These are phyloP conservation scores for Echiichthys vipera DNA, from an alignment of 2,797 vertebrate species.

Conservation along the genomic window DNA sequence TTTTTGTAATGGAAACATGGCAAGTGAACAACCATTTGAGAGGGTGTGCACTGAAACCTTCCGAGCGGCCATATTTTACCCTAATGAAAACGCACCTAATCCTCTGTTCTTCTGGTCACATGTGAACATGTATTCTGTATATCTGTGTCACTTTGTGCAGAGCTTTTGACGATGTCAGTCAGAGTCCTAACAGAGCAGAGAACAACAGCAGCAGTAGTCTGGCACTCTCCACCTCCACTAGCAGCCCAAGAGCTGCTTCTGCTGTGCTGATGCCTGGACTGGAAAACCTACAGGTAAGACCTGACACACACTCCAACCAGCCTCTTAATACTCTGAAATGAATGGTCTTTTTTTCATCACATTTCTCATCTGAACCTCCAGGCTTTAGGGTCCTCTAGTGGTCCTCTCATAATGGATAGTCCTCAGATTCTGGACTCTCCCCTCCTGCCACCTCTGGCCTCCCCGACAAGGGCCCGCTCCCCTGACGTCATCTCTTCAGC, in stretches of 20 bases:
- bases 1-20: too few relatives aligned
- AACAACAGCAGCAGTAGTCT: slow-evolving; percentile 78
- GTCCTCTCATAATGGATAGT: slow-evolving; percentile 84
- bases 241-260: slow-evolving; percentile 87
- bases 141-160: slow-evolving; percentile 74
- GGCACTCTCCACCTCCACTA: slow-evolving; percentile 76
- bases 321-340: neutral
- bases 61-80: too few relatives aligned
- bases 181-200: slow-evolving; percentile 90
- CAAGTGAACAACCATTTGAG: too few relatives aligned
- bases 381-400: slow-evolving; percentile 78
- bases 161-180: slow-evolving; percentile 88
- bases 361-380: slow-evolving; percentile 38
- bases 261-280: slow-evolving; percentile 90
- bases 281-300: slow-evolving; percentile 88
- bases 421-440: slow-evolving; percentile 90
- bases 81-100: too few relatives aligned
- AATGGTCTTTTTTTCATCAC: neutral
- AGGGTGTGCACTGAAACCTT: too few relatives aligned
- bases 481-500: slow-evolving; percentile 98
- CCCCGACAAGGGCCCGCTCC: slow-evolving; percentile 94
- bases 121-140: neutral
- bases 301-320: neutral
- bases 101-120: neutral
- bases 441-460: slow-evolving; percentile 89